phyloP scores from a whole-genome alignment of 2,113 vertebrate genomes.

The Pitta sordida region DNA sequence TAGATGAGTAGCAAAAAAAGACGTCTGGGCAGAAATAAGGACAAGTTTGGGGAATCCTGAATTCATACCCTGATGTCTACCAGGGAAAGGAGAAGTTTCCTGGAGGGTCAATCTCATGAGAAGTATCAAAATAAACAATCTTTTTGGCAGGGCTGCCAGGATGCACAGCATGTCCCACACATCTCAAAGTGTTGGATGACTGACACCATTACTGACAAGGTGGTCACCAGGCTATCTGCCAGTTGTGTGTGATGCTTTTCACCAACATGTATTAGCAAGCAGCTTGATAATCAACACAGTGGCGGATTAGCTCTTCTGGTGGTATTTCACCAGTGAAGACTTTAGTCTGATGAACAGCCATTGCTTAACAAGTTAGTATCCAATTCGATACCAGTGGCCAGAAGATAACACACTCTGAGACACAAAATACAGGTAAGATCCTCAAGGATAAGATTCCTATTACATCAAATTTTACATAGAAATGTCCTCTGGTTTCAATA shows the following conservation, averaged over 20 bases:
- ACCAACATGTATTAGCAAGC: accelerated
- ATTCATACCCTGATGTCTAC: accelerated
- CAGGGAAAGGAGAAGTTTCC: neutral
- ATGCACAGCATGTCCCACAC: accelerated
- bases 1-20: neutral
- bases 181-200: neutral
- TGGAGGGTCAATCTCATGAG: neutral
- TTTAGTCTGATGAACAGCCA: neutral
- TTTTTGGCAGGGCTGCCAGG: accelerated
- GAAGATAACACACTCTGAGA: neutral
- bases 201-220: neutral
- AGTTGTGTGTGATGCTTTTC: neutral
- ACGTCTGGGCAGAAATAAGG: neutral
- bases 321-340: neutral
- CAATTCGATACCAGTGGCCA: neutral
- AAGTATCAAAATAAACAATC: neutral
- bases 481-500: neutral
- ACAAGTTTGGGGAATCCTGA: neutral
- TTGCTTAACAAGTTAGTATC: neutral
- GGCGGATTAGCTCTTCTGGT: neutral
- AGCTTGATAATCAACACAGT: neutral
- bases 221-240: accelerated
- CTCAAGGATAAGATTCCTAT: neutral
- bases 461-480: neutral
- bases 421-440: neutral